phyloP scores from a whole-genome alignment of 2,888 invertebrate genomes.

The Phalera bucephala region DNA sequence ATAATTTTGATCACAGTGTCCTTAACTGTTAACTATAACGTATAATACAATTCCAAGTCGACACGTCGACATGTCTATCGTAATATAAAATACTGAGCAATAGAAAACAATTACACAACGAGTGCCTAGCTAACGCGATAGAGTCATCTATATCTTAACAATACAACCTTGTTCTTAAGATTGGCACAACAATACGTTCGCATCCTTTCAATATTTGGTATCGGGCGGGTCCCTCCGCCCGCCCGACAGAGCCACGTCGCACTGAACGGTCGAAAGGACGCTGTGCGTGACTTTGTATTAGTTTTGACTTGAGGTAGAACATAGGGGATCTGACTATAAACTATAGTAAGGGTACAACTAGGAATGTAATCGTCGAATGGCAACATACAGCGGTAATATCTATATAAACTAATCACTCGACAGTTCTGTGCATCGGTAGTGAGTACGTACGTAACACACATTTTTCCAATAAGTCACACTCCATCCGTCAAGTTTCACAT shows the following conservation, averaged over 20 bases:
- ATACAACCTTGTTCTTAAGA: slow-evolving; percentile 74
- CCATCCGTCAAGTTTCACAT: slow-evolving; percentile 32
- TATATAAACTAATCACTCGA: slow-evolving; percentile 62
- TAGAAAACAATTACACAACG: slow-evolving; percentile 77
- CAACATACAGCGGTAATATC: slow-evolving; percentile 73
- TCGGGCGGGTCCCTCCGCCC: slow-evolving; percentile 25
- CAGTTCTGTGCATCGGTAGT: slow-evolving; percentile 52
- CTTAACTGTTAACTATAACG: slow-evolving; percentile 81
- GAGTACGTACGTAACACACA: slow-evolving; percentile 34
- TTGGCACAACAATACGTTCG: slow-evolving; percentile 73
- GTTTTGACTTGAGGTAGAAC: slow-evolving; percentile 80
- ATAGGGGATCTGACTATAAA: slow-evolving; percentile 71
- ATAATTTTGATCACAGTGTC: slow-evolving; percentile 83
- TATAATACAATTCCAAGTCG: slow-evolving; percentile 78
- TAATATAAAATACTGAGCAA: slow-evolving; percentile 80
- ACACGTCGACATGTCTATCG: slow-evolving; percentile 58
- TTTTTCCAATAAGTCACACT: slow-evolving; percentile 27
- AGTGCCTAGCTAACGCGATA: slow-evolving; percentile 71
- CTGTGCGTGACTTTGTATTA: slow-evolving; percentile 74
- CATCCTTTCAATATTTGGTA: slow-evolving; percentile 77
- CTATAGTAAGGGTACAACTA: slow-evolving; percentile 73
- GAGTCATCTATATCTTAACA: slow-evolving; percentile 75
- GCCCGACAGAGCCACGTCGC: slow-evolving; percentile 23
- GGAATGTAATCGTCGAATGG: slow-evolving; percentile 78
- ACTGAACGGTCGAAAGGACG: slow-evolving; percentile 53